Base-by-base conservation (phyloP, 2,888 invertebrate genomes). In the Aleiodes testaceus region DNA sequence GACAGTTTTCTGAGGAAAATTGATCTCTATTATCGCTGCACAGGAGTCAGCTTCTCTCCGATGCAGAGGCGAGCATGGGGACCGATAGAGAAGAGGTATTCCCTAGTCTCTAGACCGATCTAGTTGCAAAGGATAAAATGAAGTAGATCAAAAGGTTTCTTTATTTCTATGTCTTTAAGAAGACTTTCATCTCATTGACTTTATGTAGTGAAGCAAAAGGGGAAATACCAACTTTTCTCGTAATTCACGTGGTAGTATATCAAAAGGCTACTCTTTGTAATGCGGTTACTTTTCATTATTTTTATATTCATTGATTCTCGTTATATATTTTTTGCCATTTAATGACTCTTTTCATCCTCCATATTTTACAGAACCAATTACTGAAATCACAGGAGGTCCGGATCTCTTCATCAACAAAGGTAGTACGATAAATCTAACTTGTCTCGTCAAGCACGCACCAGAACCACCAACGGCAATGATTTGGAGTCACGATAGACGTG, bases 371-470 rank as follows among this genome's bases (percentile, higher is more conserved):
- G 95, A 95, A 85, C 94, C 95, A 68, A 92, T 94, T 81, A 94
- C 94, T 36, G 94, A 94, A 88, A 92, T 95, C 78, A 88, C 93
- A 79, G 94, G 95, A 44, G 94, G 94, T 53, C 92, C 93, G 18
- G 95, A 95, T 86, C 87, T 95, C 80, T 94, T 93, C 88, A 94
- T 95, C 87, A 94, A 95, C 88, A 92, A 92, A 80, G 95, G 94
- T 64, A 95, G 95, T 77, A 95, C 95, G 66, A 95, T 95, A 88
- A 95, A 95, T 89, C 88, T 95, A 80, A 95, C 95, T 47, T 95
- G 95, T 87, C 91, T 94, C 82, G 94, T 95, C 63, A 91, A 92
- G 80, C 94, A 93, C 84, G 93, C 94, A 16, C 94, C 94, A 44
- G 94, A 95, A 84, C 94, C 95, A 42, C 95, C 95, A 9, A 93